Evolutionary conservation across 2,888 invertebrate genomes (phyloP).

Genomic region (Scotopteryx bipunctaria): DNA sequence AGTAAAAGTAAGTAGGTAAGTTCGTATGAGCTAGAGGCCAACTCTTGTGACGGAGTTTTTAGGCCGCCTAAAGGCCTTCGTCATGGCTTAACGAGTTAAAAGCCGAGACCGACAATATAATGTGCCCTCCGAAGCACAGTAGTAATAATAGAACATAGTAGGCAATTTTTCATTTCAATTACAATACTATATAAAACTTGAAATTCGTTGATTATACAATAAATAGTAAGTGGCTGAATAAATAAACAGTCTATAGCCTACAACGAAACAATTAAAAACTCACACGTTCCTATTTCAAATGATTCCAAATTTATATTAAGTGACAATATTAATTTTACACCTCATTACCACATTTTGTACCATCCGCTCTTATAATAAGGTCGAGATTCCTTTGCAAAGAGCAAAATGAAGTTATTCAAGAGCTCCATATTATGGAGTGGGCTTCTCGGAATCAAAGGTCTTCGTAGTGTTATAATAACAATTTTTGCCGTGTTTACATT

Average conservation of each 20-base stretch:
- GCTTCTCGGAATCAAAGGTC: conserved; percentile 39
- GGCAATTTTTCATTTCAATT: no score
- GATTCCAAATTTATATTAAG: conserved; percentile 65
- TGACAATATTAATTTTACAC: conserved; percentile 39
- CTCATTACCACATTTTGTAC: conserved; percentile 3
- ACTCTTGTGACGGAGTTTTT: no score
- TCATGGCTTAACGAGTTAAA: no score
- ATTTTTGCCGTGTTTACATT: conserved; percentile 66
- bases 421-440: conserved; percentile 45
- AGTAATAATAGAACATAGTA: no score
- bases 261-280: conserved; percentile 47
- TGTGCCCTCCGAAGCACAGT: no score
- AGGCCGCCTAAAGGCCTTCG: no score
- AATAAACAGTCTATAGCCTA: conserved; percentile 32
- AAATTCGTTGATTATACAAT: background rate
- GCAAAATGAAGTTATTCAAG: conserved; percentile 58
- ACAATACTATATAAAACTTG: background rate
- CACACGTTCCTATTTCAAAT: conserved; percentile 69
- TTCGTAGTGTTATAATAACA: conserved; percentile 61
- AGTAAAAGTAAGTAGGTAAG: no score
- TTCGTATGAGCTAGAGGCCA: no score
- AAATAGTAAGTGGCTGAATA: conserved; percentile 28
- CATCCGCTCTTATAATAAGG: conserved; percentile 21
- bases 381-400: conserved; percentile 37
- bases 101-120: no score